Evolutionary conservation across 2,113 vertebrate genomes (phyloP), one percentile per base, ranked within the genome.

Genomic region (Strigops habroptila): DNA sequence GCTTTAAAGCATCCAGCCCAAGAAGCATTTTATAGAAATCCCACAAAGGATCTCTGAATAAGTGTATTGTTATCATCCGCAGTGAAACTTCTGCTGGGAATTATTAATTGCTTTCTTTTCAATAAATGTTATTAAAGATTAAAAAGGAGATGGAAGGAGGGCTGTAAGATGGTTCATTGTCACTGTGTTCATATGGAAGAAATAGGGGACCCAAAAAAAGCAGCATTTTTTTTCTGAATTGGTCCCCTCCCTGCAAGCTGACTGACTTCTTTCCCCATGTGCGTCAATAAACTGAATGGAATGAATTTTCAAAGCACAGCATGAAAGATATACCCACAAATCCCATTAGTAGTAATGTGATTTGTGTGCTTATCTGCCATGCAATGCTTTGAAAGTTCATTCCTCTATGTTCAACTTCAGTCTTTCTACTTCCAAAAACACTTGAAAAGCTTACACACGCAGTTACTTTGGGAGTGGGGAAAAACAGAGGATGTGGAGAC

Each of bases 221-320:
- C 82, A 83, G 68, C 28, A 16, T 46, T 86, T 77, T 62, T 79
- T 94, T 93, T 65, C 33, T 2, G 24, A 43, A 65, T 74, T 88
- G 74, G 86, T 86, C 77, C 18, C 1, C 43, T 41, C 28, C 37
- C 43, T 35, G 82, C 90, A 83, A 95, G 85, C 74, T 39, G 43
- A 91, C 77, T 94, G 93, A 95, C 96, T 96, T 96, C 86, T 94
- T 94, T 94, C 89, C 88, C 81, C 7, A 19, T 88, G 78, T 74
- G 97, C 8, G 31, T 96, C 90, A 81, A 84, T 94, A 93, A 93
- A 95, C 77, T 82, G 95, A 97, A 96, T 77, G 78, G 90, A 97
- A 97, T 95, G 91, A 94, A 97, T 97, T 97, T 97, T 97, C 95
- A 97, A 97, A 97, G 97, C 84, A 69, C 81, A 90, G 88, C 86